Base-by-base conservation (phyloP, 2,797 vertebrate genomes). In the Gymnodraco acuticeps region DNA sequence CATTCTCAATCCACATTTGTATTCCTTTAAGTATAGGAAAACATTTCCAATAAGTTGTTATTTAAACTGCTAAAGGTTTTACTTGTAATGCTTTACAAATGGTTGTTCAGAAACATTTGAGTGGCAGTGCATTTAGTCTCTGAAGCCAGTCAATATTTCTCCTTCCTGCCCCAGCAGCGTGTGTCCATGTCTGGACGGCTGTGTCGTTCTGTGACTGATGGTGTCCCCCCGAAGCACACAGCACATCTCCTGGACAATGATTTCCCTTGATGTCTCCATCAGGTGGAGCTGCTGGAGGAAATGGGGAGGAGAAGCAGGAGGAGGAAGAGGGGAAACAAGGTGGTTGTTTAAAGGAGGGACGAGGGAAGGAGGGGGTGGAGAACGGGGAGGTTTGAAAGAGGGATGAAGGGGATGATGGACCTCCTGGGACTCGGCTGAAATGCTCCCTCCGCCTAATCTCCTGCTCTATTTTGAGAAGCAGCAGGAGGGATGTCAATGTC, bases 201-300 rank as follows among this genome's bases (percentile, higher is more conserved):
- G 74, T 53, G 64, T 81, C 78, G 70, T 66, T 16, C 42, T 38
- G 48, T 87, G 87, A 90, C 70, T 75, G 87, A 90, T 90, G 54
- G 62, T 48, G 64, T 19, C 43, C 70, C 47, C 55, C 8, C 8
- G 42, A 80, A 81, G 73, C 78, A 60, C 79, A 66, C 47, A 63
- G 56, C 79, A 50, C 66, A 69, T 82, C 72, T 72, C 63, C 62
- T 70, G 80, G 75, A 87, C 75, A 75, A 65, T 70, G 74, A 85
- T 88, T 87, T 80, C 81, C 80, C 78, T 59, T 53, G 89, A 93
- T 79, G 85, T 75, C 87, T 92, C 84, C 78, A 91, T 89, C 81
- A 88, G 83, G 66, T 86, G 73, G 63, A 74, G 77, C 78, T 73
- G 58, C 75, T 77, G 59, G 33, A 70, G 69, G 69, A 86, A 86